These are phyloP conservation scores for Diloba caeruleocephala DNA, from an alignment of 2,888 invertebrate genomes.

Conservation along the genomic window DNA sequence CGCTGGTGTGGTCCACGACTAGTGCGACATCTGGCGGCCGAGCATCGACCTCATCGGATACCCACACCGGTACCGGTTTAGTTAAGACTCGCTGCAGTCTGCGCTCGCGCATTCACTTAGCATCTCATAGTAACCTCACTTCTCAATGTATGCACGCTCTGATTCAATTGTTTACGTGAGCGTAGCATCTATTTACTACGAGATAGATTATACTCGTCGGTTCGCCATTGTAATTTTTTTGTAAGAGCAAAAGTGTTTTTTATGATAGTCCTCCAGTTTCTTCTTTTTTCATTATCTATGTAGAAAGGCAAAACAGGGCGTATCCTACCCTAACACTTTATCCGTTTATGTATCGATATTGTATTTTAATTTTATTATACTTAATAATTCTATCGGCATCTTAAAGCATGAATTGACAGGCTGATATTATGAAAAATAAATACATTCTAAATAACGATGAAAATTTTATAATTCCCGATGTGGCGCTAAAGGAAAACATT, in stretches of 20 bases:
- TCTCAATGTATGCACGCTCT: slow-evolving; percentile 58
- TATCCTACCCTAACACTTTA: too few relatives aligned
- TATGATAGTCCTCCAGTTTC: too few relatives aligned
- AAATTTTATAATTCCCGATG: slow-evolving; percentile 3
- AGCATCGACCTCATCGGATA: slow-evolving; percentile 67
- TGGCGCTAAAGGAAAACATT: slow-evolving; percentile 3
- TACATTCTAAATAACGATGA: not conserved
- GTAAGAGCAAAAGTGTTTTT: too few relatives aligned
- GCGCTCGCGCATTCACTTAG: slow-evolving; percentile 53
- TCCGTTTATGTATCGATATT: too few relatives aligned
- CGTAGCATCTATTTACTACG: slow-evolving; percentile 50
- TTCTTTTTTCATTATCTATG: too few relatives aligned
- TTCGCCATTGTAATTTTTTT: not conserved
- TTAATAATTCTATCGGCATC: too few relatives aligned
- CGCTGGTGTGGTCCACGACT: slow-evolving; percentile 51
- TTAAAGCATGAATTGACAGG: not conserved
- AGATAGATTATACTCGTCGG: slow-evolving; percentile 24
- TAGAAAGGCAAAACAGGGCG: too few relatives aligned
- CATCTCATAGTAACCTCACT: slow-evolving; percentile 49
- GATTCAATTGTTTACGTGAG: slow-evolving; percentile 68
- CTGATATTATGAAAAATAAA: not conserved
- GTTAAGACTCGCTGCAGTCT: slow-evolving; percentile 58
- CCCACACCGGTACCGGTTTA: slow-evolving; percentile 47
- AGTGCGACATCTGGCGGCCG: slow-evolving; percentile 71
- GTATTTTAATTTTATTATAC: too few relatives aligned